These are phyloP conservation scores for Eriocheir sinensis DNA, from an alignment of 1,140 invertebrate species.

Conservation along the genomic window DNA sequence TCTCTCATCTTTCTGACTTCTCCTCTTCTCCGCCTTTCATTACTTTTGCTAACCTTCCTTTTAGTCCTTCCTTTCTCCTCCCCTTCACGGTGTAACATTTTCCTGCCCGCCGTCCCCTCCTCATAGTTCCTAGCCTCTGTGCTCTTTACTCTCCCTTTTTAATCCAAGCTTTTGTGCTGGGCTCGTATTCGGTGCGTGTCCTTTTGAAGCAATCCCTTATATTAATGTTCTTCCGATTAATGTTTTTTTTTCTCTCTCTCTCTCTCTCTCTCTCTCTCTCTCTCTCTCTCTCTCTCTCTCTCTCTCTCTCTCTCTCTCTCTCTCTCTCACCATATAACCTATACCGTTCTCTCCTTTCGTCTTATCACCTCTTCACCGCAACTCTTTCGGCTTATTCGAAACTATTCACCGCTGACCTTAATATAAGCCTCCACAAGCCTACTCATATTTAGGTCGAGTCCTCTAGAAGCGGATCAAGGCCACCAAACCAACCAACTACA, in stretches of 20 bases:
- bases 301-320: not conserved
- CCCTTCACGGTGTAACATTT: not conserved
- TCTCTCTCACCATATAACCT: not conserved
- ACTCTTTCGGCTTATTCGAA: too few species aligned
- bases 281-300: slow-evolving; percentile 35
- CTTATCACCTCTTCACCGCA: too few species aligned
- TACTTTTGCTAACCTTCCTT: not conserved
- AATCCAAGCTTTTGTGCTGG: not conserved
- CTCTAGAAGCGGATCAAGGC: too few species aligned
- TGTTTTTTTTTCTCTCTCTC: slow-evolving; percentile 18
- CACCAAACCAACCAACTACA: too few species aligned
- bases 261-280: slow-evolving; percentile 39
- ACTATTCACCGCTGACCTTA: too few species aligned
- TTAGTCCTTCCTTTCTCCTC: not conserved
- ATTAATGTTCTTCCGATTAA: too few species aligned
- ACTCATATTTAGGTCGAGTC: too few species aligned
- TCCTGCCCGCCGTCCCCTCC: not conserved
- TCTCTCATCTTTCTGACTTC: not conserved
- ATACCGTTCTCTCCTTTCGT: too few species aligned
- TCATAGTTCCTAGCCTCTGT: not conserved
- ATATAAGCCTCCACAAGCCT: too few species aligned
- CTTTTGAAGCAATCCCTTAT: not conserved
- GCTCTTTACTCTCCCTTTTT: not conserved
- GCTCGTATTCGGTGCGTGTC: not conserved
- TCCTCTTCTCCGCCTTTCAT: not conserved